These are phyloP conservation scores for Pseudopipra pipra DNA, from an alignment of 2,113 vertebrate species.

Conservation along the genomic window DNA sequence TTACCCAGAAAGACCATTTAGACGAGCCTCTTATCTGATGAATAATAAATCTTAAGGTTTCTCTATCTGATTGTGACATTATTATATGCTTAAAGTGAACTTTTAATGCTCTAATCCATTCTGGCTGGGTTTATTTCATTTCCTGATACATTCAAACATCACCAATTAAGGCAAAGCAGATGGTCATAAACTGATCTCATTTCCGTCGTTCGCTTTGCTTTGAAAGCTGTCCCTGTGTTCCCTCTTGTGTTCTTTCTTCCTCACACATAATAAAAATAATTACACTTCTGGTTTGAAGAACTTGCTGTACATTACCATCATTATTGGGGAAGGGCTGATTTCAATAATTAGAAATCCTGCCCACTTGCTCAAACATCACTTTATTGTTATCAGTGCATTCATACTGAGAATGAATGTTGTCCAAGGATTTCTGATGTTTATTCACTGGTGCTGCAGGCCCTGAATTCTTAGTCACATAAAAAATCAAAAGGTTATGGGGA, in stretches of 20 bases:
- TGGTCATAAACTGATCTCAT: conserved; percentile 36
- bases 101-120: background rate
- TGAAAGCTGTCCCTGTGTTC: conserved; percentile 15
- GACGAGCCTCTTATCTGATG: background rate
- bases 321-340: background rate
- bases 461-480: background rate
- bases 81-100: background rate
- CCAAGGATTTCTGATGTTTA: background rate
- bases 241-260: conserved; percentile 26
- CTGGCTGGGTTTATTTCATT: conserved; percentile 32
- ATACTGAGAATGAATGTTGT: background rate
- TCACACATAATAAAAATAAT: conserved; percentile 50
- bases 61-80: background rate
- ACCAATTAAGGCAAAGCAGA: conserved; percentile 50
- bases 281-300: background rate
- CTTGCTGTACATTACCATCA: background rate
- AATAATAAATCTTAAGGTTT: conserved; percentile 9
- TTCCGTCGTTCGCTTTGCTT: conserved; percentile 19
- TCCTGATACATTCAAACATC: conserved; percentile 12
- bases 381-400: background rate
- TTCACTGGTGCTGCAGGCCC: background rate
- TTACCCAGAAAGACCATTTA: background rate
- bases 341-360: background rate
- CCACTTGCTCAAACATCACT: background rate
- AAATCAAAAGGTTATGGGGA: background rate